Percentiles rank a stretch among this genome's conserved stretches.
phyloP scores from a whole-genome alignment of 30 jellyfish, hydroid and myxozoan species.

The Turritopsis rubra region DNA sequence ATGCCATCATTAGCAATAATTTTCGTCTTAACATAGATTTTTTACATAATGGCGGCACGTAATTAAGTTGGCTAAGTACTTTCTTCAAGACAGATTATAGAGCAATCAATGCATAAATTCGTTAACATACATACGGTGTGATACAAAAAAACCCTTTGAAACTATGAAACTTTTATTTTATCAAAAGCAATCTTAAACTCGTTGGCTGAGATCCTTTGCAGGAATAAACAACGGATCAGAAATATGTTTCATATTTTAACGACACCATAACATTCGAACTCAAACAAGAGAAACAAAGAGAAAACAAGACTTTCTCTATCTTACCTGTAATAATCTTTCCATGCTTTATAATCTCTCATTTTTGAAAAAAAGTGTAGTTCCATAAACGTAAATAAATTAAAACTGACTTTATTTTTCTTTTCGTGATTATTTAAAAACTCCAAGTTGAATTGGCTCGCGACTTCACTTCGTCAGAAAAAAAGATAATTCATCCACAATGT shows the following conservation, averaged over 20 bases:
- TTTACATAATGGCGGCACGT: neutral
- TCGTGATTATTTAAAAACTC: too few species aligned
- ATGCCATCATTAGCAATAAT: neutral
- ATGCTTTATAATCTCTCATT: neutral
- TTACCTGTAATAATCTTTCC: neutral
- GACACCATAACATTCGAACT: neutral
- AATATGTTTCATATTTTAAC: too few species aligned
- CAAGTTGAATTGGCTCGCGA: neutral
- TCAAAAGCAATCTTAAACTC: too few species aligned
- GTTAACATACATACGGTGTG: too few species aligned
- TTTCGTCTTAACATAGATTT: neutral
- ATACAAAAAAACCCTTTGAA: too few species aligned
- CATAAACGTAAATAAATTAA: neutral
- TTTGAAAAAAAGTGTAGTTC: neutral
- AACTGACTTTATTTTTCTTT: neutral
- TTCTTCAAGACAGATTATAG: neutral
- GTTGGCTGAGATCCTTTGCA: too few species aligned
- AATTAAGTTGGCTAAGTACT: neutral
- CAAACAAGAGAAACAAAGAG: neutral
- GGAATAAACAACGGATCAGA: too few species aligned
- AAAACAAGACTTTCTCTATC: neutral
- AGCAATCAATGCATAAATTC: neutral
- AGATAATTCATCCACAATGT: neutral
- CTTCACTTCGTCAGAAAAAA: neutral
- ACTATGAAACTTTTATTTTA: too few species aligned